Evolutionary conservation across 2,888 invertebrate species (phyloP).

Genomic region (Chymomyza procnemis): DNA sequence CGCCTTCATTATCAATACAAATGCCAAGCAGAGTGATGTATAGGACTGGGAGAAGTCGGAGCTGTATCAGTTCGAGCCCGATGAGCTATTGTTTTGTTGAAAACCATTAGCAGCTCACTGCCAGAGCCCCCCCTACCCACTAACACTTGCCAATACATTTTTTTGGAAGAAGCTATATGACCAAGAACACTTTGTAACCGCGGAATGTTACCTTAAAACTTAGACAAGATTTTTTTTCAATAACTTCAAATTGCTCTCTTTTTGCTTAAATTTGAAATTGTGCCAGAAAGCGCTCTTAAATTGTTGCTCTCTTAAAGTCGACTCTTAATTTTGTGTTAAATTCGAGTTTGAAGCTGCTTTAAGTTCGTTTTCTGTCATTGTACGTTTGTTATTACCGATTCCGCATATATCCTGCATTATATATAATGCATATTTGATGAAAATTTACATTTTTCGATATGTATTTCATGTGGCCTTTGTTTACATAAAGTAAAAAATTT

Average conservation of each 20-base stretch:
- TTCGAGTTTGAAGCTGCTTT: no score
- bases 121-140: background rate
- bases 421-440: constrained; percentile 29
- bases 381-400: no score
- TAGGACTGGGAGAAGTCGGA: constrained; percentile 76
- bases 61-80: constrained; percentile 67
- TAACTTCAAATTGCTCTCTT: constrained; percentile 15
- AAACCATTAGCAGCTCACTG: background rate
- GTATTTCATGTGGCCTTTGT: constrained; percentile 68
- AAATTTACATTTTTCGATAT: constrained; percentile 59
- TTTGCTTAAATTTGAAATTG: background rate
- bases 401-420: background rate
- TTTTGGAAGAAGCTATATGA: constrained; percentile 20
- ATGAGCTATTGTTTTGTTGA: constrained; percentile 70
- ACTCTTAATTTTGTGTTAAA: no score
- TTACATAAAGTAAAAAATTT: constrained; percentile 31
- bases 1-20: constrained; percentile 79
- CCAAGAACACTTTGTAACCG: constrained; percentile 23
- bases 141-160: constrained; percentile 8
- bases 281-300: no score
- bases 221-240: constrained; percentile 23
- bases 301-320: no score
- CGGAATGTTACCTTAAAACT: constrained; percentile 37
- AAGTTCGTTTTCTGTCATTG: no score
- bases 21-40: constrained; percentile 79